These are phyloP conservation scores for Lagopus leucura DNA, from an alignment of 2,113 vertebrate genomes.

Conservation along the genomic window DNA sequence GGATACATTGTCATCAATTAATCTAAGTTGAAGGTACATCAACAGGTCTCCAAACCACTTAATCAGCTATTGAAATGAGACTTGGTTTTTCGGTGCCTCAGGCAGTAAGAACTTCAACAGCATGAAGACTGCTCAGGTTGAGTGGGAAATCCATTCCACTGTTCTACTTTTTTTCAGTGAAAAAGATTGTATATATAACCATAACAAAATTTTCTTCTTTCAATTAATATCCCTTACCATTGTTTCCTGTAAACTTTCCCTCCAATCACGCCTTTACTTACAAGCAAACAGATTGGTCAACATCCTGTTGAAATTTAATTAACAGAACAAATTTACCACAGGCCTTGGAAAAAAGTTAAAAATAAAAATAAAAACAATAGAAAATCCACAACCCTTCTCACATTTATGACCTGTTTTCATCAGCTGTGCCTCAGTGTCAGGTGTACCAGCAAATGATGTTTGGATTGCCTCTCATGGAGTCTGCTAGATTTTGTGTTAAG, in stretches of 20 bases:
- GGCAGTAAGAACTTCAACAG: neutral
- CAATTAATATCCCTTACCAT: neutral
- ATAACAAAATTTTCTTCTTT: neutral
- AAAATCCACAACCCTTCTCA: neutral
- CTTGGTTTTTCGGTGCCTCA: neutral
- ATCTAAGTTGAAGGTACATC: neutral
- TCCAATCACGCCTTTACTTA: neutral
- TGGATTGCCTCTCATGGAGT: neutral
- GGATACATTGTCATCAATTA: neutral
- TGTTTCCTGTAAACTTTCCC: neutral
- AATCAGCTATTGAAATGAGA: neutral
- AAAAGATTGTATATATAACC: neutral
- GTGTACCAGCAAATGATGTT: neutral
- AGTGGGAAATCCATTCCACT: neutral
- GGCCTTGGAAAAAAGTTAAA: neutral
- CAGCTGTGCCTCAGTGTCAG: neutral
- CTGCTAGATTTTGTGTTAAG: neutral
- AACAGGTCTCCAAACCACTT: neutral
- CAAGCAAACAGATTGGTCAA: neutral
- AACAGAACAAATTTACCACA: neutral
- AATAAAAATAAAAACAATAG: neutral
- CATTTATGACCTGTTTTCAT: neutral
- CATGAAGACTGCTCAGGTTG: neutral
- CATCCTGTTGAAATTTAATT: neutral
- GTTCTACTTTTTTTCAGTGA: neutral